These are phyloP conservation scores for Aspidoscelis tigris DNA, from an alignment of 2,113 vertebrate genomes.

Conservation along the genomic window DNA sequence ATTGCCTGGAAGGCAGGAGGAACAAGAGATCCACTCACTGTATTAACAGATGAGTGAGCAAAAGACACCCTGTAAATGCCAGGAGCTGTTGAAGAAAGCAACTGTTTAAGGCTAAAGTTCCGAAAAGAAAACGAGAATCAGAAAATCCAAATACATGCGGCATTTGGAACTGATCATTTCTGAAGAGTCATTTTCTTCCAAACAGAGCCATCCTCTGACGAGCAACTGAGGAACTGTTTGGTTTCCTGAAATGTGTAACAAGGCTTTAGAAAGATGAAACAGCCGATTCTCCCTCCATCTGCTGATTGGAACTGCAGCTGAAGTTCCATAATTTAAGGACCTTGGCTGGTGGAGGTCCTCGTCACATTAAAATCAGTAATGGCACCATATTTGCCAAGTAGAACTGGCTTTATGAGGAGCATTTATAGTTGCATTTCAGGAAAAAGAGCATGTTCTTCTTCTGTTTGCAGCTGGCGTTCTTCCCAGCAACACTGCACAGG, in stretches of 20 bases:
- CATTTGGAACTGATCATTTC: not conserved
- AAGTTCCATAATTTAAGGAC: constrained; percentile 51
- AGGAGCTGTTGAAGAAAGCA: constrained; percentile 22
- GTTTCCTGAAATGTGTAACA: not conserved
- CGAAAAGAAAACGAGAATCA: not conserved
- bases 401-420: not conserved
- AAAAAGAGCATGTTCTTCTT: not conserved
- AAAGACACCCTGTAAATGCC: constrained; percentile 29
- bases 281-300: not conserved
- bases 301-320: constrained; percentile 5
- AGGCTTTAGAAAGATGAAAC: not conserved
- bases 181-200: constrained; percentile 33
- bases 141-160: not conserved
- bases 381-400: not conserved
- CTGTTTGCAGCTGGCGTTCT: not conserved
- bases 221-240: constrained; percentile 10
- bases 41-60: not conserved
- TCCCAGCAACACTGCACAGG: not conserved
- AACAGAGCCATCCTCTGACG: constrained; percentile 26
- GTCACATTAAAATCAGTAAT: not conserved
- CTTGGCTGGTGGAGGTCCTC: not conserved
- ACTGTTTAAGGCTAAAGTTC: not conserved
- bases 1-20: constrained; percentile 29
- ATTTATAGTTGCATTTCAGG: not conserved
- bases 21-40: constrained; percentile 24